phyloP scores from a whole-genome alignment of 2,888 invertebrate genomes.

The Drosophila ezoana region DNA sequence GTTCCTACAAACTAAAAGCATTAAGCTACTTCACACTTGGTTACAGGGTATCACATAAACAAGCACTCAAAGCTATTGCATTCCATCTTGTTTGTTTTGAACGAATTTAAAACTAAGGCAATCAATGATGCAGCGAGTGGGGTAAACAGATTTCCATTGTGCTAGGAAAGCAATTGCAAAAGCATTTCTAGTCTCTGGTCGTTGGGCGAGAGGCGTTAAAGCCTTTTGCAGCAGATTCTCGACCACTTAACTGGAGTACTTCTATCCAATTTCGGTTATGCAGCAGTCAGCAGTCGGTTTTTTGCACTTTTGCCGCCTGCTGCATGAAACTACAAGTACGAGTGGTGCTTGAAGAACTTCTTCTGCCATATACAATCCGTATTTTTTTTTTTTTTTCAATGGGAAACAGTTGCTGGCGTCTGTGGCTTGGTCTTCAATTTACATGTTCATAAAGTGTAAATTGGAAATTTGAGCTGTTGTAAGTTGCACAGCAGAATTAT shows the following conservation, averaged over 20 bases:
- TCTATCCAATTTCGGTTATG: slow-evolving; percentile 62
- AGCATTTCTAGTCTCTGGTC: slow-evolving; percentile 16
- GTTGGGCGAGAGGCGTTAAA: slow-evolving; percentile 17
- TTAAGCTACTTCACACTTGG: neutral
- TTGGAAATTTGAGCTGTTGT: slow-evolving; percentile 62
- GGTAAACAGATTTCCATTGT: slow-evolving; percentile 33
- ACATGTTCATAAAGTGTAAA: slow-evolving; percentile 74
- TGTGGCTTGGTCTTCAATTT: slow-evolving; percentile 58
- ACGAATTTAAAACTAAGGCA: slow-evolving; percentile 27
- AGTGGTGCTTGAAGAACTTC: slow-evolving; percentile 24
- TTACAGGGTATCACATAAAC: slow-evolving; percentile 6
- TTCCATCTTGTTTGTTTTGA: slow-evolving; percentile 6
- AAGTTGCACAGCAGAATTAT: slow-evolving; percentile 56
- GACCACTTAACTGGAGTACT: slow-evolving; percentile 55
- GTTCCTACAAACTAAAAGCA: too few relatives aligned
- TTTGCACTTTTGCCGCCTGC: slow-evolving; percentile 20
- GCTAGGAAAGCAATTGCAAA: slow-evolving; percentile 38
- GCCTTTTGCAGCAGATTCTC: slow-evolving; percentile 59
- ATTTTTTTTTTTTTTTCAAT: neutral
- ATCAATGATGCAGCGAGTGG: slow-evolving; percentile 26
- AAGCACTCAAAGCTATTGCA: neutral
- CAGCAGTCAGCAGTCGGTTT: slow-evolving; percentile 29
- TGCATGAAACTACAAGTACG: slow-evolving; percentile 30
- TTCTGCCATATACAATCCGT: slow-evolving; percentile 13
- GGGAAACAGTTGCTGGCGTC: slow-evolving; percentile 32